Evolutionary conservation across 2,797 vertebrate genomes (phyloP), one percentile per base, ranked within the genome.

Genomic region (Tamandua tetradactyla): DNA sequence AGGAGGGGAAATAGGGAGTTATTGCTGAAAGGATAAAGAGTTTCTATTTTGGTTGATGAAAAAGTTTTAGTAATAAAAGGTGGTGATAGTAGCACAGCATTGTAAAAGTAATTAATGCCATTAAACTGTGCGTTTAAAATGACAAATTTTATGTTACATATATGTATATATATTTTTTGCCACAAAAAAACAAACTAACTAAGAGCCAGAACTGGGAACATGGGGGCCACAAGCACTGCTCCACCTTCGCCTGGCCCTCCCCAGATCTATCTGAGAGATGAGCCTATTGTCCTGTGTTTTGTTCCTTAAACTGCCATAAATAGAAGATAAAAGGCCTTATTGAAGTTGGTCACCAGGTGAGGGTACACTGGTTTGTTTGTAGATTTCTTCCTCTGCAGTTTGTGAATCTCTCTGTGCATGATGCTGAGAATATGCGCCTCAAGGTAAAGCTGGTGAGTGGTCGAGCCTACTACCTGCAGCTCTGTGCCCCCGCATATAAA

Each of bases 321-420:
- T 11, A 44, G 66, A 91, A 44, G 88, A 81, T 83, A 25, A 83
- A 87, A 79, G 9, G 11, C 20, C 25, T 52, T 30, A 32, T 20
- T 76, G 6, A 35, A 4, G 0, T 17, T 20, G 89, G 23, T 85
- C 62, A 64, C 30, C 64, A 74, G 69, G 17, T 82, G 35, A 87
- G 35, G 8, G 86, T 47, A 37, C 40, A 15, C 57, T 94, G 91
- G 2, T 93, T 89, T 96, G 49, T 95, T 97, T 52, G 25, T 80
- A 98, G 98, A 96, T 96, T 98, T 80, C 93, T 98, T 3, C 98
- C 98, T 76, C 96, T 98, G 86, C 95, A 97, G 92, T 97, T 98
- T 95, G 97, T 98, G 88, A 96, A 97, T 47, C 92, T 98, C 37
- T 98, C 98, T 59, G 96, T 98, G 94, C 97, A 98, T 10, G 94